phyloP scores from a whole-genome alignment of 2,113 vertebrate species.

The Murina feae region DNA sequence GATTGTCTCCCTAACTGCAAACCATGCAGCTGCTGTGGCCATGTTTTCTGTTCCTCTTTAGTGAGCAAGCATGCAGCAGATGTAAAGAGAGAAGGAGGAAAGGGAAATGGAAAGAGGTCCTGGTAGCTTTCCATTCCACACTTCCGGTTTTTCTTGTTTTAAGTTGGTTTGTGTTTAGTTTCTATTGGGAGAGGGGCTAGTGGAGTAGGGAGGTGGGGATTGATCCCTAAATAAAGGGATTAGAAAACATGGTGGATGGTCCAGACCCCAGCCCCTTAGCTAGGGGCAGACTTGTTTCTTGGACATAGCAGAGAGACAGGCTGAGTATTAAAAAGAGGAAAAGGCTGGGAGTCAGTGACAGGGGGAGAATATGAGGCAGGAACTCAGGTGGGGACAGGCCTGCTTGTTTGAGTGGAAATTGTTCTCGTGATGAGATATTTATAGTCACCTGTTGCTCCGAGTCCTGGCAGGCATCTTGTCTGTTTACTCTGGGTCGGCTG shows the following conservation, averaged over 20 bases:
- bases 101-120: neutral
- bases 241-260: neutral
- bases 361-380: neutral
- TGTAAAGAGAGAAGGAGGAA: neutral
- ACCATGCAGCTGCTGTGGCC: neutral
- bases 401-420: neutral
- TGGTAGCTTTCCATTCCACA: neutral
- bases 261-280: neutral
- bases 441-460: neutral
- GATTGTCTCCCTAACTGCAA: neutral
- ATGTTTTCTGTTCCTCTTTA: no score
- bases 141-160: neutral
- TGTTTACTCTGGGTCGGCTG: neutral
- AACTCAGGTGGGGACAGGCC: neutral
- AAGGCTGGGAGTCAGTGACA: neutral
- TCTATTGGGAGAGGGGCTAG: neutral
- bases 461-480: neutral
- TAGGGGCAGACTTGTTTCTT: neutral
- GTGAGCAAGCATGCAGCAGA: neutral
- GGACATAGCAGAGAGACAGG: neutral
- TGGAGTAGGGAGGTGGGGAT: neutral
- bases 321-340: neutral
- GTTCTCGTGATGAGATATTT: neutral
- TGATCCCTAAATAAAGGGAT: neutral
- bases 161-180: neutral